Conservation (phyloP, 2,113 vertebrate genomes). For the Morphnarchus princeps region DNA sequence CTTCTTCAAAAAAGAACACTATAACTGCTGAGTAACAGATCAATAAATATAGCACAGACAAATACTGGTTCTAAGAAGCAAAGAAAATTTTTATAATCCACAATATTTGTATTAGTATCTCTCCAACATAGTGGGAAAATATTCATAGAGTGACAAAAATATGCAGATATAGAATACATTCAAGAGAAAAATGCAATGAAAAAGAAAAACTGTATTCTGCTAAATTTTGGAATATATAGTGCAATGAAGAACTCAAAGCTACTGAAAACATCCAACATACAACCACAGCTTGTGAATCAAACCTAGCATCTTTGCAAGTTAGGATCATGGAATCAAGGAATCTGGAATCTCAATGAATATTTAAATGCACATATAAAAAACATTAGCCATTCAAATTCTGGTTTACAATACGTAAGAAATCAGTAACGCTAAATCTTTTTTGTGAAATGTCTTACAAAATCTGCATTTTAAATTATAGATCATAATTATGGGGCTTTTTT, state of each 20-base stretch:
- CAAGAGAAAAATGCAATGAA: neutral
- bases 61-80: neutral
- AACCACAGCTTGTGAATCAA: neutral
- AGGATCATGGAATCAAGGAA: neutral
- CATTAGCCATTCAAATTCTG: neutral
- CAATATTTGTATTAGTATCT: neutral
- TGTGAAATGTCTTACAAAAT: neutral
- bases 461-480: neutral
- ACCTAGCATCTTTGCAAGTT: neutral
- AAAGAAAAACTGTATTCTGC: neutral
- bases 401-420: neutral
- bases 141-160: neutral
- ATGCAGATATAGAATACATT: neutral
- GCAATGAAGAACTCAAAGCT: neutral
- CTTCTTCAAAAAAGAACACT: neutral
- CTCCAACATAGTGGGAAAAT: neutral
- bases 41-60: neutral
- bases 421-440: neutral
- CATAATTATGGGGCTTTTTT: neutral
- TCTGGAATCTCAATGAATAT: neutral
- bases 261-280: neutral
- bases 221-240: neutral
- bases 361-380: neutral
- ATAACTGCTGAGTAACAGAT: neutral
- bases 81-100: neutral